Evolutionary conservation across 2,797 vertebrate species (phyloP).

Genomic region (Propithecus perrieri): DNA sequence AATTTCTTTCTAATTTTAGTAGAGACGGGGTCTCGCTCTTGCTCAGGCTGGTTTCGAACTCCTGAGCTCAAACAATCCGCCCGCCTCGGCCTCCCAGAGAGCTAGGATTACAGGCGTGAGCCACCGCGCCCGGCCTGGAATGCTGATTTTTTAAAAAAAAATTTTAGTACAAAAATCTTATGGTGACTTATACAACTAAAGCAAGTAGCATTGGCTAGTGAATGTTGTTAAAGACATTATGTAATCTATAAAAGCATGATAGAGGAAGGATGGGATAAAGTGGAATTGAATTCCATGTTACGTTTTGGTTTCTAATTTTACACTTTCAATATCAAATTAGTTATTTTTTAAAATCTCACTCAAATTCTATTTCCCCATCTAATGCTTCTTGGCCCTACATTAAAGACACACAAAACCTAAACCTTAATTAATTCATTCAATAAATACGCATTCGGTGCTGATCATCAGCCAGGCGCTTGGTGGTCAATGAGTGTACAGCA

Average conservation of each 20-base stretch:
- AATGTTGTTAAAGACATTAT: background rate
- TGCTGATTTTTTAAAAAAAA: background rate
- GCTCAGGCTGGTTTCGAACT: too few species aligned
- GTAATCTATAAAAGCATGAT: background rate
- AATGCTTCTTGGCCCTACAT: background rate
- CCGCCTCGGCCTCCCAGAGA: too few species aligned
- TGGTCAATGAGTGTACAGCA: background rate
- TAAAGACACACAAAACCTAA: slow-evolving; percentile 2
- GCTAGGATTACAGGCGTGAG: too few species aligned
- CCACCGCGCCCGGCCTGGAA: too few species aligned
- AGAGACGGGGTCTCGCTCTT: too few species aligned
- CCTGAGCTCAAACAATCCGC: too few species aligned
- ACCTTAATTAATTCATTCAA: background rate
- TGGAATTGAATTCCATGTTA: background rate
- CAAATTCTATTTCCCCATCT: background rate
- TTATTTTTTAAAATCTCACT: background rate
- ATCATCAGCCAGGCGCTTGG: background rate
- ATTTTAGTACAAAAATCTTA: background rate
- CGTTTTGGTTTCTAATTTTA: background rate
- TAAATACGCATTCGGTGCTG: background rate
- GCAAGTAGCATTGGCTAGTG: background rate
- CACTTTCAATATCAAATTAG: background rate
- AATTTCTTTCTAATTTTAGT: too few species aligned
- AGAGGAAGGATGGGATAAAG: background rate
- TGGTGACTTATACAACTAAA: slow-evolving; percentile 11